Base-by-base conservation (phyloP, 1,140 invertebrate species). In the Stratiolaelaps scimitus region DNA sequence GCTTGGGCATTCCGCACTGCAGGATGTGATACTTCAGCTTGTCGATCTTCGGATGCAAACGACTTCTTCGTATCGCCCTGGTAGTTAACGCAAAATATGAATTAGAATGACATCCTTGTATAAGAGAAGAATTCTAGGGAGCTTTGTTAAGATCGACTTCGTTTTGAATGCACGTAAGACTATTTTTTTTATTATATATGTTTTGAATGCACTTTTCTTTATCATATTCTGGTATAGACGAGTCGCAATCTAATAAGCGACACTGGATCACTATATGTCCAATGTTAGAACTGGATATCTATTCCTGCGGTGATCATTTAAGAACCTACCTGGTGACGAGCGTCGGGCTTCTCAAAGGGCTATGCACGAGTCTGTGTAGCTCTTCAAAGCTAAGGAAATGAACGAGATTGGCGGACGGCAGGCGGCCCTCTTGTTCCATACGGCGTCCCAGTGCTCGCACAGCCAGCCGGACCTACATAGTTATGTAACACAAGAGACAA, bases 1-100 rank as follows among this genome's bases (percentile, higher is more conserved):
- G 53, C 26, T 26, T 60, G 15, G 53, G 53, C 53, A 60, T 60
- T 2, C 53, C 53, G 10, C 53, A 60, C 53, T 60, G 53, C 23
- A 60, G 53, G 34, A 26, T 60, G 17, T 10, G 15, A 34, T 29
- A 60, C 34, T 60, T 60, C 17, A 34, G 15, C 15, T 60, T 60
- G 10, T 60, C 53, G 13, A 26, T 29, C 2, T 34, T 60, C 20
- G 53, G 53, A 60, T 20, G 53, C 15, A 60, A 29, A 2, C 53
- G 53, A 60, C 53, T 60, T 10, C 53, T 60, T 34, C 53, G 53
- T 15, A 60, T 60, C 15, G 53, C 53, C 53, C 53, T 60, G 53
- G 4, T 7, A 48, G 47, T 23, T 28, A 15, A 28, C 20, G 47
- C 20, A 28, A 45, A 45, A 13, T 13, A 45, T n/a, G n/a, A 45